Evolutionary conservation across 2,888 invertebrate genomes (phyloP).

Genomic region (Dryocosmus kuriphilus): DNA sequence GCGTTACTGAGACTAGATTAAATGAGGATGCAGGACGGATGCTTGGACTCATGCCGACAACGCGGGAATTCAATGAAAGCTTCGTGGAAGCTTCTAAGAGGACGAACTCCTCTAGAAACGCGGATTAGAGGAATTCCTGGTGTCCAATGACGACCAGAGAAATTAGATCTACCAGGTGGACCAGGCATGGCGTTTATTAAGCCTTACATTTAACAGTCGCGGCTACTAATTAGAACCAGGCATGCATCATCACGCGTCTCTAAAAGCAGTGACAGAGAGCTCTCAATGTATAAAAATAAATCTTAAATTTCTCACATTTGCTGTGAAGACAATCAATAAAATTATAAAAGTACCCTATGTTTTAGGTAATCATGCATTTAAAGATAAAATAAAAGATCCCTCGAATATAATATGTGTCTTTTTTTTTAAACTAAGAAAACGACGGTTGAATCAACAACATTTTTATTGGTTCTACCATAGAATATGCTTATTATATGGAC

Average conservation of each 20-base stretch:
- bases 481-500: too few species aligned
- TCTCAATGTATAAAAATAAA: neutral
- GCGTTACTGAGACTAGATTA: neutral
- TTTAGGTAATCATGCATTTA: neutral
- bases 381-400: neutral
- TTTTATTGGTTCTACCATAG: too few species aligned
- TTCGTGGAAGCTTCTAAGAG: conserved; percentile 22
- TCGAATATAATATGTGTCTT: too few species aligned
- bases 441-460: too few species aligned
- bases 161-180: conserved; percentile 43
- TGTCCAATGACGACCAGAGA: conserved; percentile 14
- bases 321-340: neutral
- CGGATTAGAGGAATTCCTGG: conserved; percentile 21
- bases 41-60: conserved; percentile 19
- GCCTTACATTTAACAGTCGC: conserved; percentile 47
- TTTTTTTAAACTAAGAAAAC: too few species aligned
- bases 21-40: conserved; percentile 32
- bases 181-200: conserved; percentile 46
- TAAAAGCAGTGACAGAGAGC: neutral
- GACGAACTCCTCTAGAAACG: conserved; percentile 18
- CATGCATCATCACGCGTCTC: neutral
- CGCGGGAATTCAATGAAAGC: conserved; percentile 1
- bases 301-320: neutral
- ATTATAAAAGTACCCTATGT: neutral
- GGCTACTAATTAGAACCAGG: neutral